Percentiles rank a stretch among this genome's conserved stretches.
These are phyloP conservation scores for Melanotaenia pygmaea DNA, from an alignment of 2,797 vertebrate genomes.

Conservation along the genomic window DNA sequence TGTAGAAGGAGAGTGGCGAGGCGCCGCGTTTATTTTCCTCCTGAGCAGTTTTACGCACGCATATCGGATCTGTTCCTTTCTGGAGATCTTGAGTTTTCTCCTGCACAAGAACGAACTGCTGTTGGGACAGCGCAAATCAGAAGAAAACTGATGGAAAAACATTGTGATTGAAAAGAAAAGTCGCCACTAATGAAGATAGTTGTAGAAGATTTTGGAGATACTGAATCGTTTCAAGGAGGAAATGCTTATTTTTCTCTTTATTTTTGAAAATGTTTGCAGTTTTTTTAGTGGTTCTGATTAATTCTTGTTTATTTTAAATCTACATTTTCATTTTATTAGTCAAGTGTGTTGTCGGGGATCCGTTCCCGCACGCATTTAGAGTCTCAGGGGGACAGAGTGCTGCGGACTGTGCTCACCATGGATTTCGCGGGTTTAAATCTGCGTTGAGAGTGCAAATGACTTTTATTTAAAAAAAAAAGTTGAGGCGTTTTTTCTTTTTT, in stretches of 20 bases:
- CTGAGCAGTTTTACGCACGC: slow-evolving; percentile 68
- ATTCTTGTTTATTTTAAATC: slow-evolving; percentile 19
- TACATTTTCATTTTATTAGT: background rate
- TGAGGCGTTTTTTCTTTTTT: background rate
- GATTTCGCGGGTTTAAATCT: slow-evolving; percentile 53
- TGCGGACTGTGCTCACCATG: slow-evolving; percentile 49
- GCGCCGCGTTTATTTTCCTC: slow-evolving; percentile 26
- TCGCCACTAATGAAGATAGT: slow-evolving; percentile 3
- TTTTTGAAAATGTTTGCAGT: background rate
- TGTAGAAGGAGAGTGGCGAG: slow-evolving; percentile 42
- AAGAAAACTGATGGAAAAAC: slow-evolving; percentile 1
- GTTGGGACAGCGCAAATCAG: slow-evolving; percentile 2
- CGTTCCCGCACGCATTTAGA: slow-evolving; percentile 26
- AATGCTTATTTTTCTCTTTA: slow-evolving; percentile 14
- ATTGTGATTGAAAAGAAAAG: slow-evolving; percentile 22
- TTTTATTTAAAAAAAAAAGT: slow-evolving; percentile 9
- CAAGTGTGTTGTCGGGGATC: background rate
- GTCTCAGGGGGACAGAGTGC: slow-evolving; percentile 17
- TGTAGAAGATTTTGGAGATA: slow-evolving; percentile 22
- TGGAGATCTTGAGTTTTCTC: slow-evolving; percentile 20
- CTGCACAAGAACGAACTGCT: slow-evolving; percentile 33
- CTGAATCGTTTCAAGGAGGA: slow-evolving; percentile 11
- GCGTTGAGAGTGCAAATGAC: slow-evolving; percentile 32
- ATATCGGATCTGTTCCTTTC: slow-evolving; percentile 32
- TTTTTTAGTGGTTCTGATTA: background rate